These are phyloP conservation scores for Epirrita christyi DNA, from an alignment of 2,888 invertebrate genomes.

Conservation along the genomic window DNA sequence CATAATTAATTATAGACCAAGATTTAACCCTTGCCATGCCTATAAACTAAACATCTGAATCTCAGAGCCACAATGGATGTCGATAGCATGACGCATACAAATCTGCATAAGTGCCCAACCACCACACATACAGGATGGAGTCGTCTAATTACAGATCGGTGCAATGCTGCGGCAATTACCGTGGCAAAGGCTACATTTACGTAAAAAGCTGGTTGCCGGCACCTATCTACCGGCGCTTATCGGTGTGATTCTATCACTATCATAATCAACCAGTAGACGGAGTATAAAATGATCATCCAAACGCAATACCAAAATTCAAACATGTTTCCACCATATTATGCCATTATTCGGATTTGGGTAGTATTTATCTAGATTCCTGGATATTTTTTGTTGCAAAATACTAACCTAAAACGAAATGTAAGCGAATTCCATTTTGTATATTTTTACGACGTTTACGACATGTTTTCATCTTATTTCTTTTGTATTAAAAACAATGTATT, in stretches of 20 bases:
- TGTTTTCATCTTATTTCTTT: too few relatives aligned
- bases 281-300: too few relatives aligned
- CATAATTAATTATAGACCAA: slow-evolving; percentile 14
- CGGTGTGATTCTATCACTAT: background rate
- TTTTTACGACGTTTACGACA: too few relatives aligned
- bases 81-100: slow-evolving; percentile 28
- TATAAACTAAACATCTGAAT: slow-evolving; percentile 32
- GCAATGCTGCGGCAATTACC: slow-evolving; percentile 14
- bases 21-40: slow-evolving; percentile 11
- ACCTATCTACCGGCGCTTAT: background rate
- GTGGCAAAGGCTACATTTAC: background rate
- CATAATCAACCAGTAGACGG: too few relatives aligned
- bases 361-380: too few relatives aligned
- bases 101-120: slow-evolving; percentile 20
- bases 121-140: background rate
- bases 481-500: too few relatives aligned
- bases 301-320: too few relatives aligned
- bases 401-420: too few relatives aligned
- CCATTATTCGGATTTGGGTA: too few relatives aligned
- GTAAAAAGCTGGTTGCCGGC: slow-evolving; percentile 1
- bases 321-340: too few relatives aligned
- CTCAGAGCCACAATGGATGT: slow-evolving; percentile 27
- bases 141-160: slow-evolving; percentile 14
- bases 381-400: too few relatives aligned
- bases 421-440: too few relatives aligned